phyloP scores from a whole-genome alignment of 2,888 invertebrate genomes.

The Meteorus cinctellus region DNA sequence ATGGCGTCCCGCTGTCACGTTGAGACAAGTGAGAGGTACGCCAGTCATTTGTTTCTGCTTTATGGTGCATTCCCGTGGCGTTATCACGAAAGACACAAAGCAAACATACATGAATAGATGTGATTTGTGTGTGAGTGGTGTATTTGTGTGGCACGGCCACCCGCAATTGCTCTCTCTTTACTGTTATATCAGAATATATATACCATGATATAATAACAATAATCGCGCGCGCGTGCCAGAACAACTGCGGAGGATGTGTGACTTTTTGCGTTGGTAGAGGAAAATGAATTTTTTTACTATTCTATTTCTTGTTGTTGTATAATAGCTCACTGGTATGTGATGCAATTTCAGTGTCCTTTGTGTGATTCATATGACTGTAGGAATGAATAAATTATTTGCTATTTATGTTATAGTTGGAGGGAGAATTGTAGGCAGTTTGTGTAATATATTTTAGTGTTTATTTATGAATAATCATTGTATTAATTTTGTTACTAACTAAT shows the following conservation, averaged over 20 bases:
- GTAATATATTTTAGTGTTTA: too few relatives aligned
- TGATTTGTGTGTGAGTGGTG: neutral
- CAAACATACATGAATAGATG: conserved; percentile 20
- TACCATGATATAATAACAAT: conserved; percentile 28
- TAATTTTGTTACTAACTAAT: too few relatives aligned
- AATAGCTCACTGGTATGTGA: neutral
- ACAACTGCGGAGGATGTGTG: neutral
- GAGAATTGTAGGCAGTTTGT: too few relatives aligned
- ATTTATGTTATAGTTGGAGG: too few relatives aligned
- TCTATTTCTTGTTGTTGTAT: neutral
- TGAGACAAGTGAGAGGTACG: conserved; percentile 55
- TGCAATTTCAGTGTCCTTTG: neutral
- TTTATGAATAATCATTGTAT: too few relatives aligned
- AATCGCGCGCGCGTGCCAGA: conserved; percentile 40
- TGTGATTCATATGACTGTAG: neutral
- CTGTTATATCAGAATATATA: neutral
- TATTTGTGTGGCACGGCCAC: neutral
- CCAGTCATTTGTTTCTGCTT: conserved; percentile 58
- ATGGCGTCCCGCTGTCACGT: conserved; percentile 48
- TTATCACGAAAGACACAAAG: conserved; percentile 51
- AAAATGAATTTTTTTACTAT: neutral
- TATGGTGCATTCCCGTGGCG: conserved; percentile 52
- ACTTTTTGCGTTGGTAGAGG: neutral
- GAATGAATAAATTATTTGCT: neutral
- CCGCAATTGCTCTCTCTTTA: conserved; percentile 1